Evolutionary conservation across 2,888 invertebrate species (phyloP).

Genomic region (Drosophila ustulata): DNA sequence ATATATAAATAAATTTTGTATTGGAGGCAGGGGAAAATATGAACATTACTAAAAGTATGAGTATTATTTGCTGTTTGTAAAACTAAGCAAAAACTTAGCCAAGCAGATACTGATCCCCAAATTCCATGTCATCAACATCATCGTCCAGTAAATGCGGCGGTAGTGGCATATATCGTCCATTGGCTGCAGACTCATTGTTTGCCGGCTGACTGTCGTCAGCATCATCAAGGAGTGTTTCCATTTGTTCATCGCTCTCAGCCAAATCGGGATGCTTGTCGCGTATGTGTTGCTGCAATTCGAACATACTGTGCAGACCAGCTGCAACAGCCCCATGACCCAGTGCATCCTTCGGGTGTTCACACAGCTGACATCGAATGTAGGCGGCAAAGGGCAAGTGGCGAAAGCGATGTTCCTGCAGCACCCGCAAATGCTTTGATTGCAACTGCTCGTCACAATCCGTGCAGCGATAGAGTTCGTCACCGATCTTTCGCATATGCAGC

Average conservation of each 20-base stretch:
- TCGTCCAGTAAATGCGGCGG: slow-evolving; percentile 73
- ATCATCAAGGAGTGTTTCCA: slow-evolving; percentile 33
- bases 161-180: slow-evolving; percentile 65
- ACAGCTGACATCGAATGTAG: slow-evolving; percentile 77
- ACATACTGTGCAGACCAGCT: slow-evolving; percentile 59
- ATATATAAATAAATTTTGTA: background rate
- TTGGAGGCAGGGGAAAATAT: background rate
- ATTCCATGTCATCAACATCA: slow-evolving; percentile 55
- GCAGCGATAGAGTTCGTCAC: slow-evolving; percentile 69
- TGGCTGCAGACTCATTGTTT: slow-evolving; percentile 22
- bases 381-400: slow-evolving; percentile 77
- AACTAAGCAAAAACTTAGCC: slow-evolving; percentile 43
- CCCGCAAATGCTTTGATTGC: slow-evolving; percentile 69
- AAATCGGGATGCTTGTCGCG: slow-evolving; percentile 68
- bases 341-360: slow-evolving; percentile 55
- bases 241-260: slow-evolving; percentile 39
- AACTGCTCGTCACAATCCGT: slow-evolving; percentile 76
- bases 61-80: slow-evolving; percentile 3
- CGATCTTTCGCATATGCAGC: slow-evolving; percentile 70
- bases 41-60: slow-evolving; percentile 11
- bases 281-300: slow-evolving; percentile 76
- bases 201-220: slow-evolving; percentile 38
- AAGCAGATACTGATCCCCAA: slow-evolving; percentile 71
- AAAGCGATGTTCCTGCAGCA: slow-evolving; percentile 78
- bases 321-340: slow-evolving; percentile 21